Base-by-base conservation (phyloP, 2,113 vertebrate genomes). In the Macrotus californicus region DNA sequence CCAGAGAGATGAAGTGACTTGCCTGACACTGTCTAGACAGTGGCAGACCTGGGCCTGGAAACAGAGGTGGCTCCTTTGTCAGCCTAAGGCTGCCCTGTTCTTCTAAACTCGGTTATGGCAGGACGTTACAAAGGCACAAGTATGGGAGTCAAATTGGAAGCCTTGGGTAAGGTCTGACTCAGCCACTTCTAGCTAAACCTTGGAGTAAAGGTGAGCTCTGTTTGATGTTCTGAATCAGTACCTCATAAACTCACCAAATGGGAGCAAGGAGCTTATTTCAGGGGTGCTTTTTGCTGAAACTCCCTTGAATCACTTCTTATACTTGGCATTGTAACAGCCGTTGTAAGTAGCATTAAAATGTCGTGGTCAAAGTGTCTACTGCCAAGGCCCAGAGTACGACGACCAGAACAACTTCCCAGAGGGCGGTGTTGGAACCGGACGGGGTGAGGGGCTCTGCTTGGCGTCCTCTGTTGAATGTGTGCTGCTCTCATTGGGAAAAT, bases 1-100 rank as follows among this genome's bases (percentile, higher is more conserved):
- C 94, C 56, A 87, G 96, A 75, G 81, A 97, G 93, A 97, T 96
- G 66, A 97, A 97, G 86, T 19, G 69, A 87, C 73, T 92, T 93
- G 91, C 87, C 50, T 39, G 82, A 43, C 64, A 76, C 43, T 0
- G 95, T 97, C 96, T 97, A 97, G 96, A 97, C 96, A 91, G 81
- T 64, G 54, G 72, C 94, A 92, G 67, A 36, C 13, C 82, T 67
- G 43, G 66, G 94, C 16, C 85, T 93, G 69, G 89, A 97, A 79
- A 66, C 43, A 56, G 5, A 70, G 66, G 52, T 84, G 31, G 56
- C 56, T 95, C 46, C 36, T 79, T 64, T 64, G 31, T 52, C 18
- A 94, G 94, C 86, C 85, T 15, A 43, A 43, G 86, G 93, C 91
- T 75, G 26, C 18, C 21, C 48, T 66, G 54, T 0, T 79, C 13